Conservation (phyloP, 2,888 invertebrate species). For the Andrena bucephala region DNA sequence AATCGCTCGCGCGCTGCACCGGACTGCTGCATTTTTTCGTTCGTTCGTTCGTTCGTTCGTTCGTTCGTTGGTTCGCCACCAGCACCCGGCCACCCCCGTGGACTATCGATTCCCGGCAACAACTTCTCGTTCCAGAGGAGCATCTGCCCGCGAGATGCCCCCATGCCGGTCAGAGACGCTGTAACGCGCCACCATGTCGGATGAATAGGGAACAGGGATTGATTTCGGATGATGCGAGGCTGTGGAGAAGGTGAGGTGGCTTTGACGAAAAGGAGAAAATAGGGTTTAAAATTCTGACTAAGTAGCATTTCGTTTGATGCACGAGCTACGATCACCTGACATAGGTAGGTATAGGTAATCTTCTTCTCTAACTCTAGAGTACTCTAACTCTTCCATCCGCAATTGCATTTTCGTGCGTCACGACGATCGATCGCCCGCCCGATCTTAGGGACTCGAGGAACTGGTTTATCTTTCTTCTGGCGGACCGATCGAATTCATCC, state of each 20-base stretch:
- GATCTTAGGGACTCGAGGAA: background rate
- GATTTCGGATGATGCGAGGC: background rate
- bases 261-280: too few species aligned
- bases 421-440: constrained; percentile 16
- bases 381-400: background rate
- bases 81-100: constrained; percentile 42
- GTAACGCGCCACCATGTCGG: background rate
- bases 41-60: constrained; percentile 48
- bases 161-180: background rate
- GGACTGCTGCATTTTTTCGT: constrained; percentile 72
- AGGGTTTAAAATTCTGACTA: too few species aligned
- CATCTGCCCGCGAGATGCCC: constrained; percentile 53
- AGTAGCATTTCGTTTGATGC: too few species aligned
- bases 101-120: constrained; percentile 59
- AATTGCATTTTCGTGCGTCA: background rate
- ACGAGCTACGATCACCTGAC: too few species aligned
- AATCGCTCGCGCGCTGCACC: constrained; percentile 76
- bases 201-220: background rate
- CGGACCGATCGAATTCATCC: constrained; percentile 49
- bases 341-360: too few species aligned
- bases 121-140: constrained; percentile 66
- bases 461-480: constrained; percentile 42
- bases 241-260: background rate
- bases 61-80: constrained; percentile 59
- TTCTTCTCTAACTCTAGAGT: too few species aligned